Evolutionary conservation across 35 echinoderm and acorn worm species (phyloP), one percentile per base, ranked within the genome.

Genomic region (Holothuria glaberrima): DNA sequence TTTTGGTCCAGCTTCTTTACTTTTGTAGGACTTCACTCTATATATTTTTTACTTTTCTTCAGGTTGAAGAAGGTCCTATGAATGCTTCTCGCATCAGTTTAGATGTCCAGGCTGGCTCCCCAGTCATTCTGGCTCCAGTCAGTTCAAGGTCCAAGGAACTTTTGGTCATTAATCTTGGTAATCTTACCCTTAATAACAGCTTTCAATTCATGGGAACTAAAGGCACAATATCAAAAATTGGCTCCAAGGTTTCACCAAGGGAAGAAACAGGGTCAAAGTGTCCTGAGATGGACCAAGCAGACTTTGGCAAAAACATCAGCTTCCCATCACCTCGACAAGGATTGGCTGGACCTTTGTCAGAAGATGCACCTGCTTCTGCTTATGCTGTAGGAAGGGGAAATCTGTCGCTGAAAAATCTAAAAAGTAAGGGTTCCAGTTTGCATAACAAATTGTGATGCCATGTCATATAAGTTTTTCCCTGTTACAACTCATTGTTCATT

Each of bases 101-200:
- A 9, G 91, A 98, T 33, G 91, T 98, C n/a, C 76, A 94, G 62
- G 96, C 96, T 30, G 96, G 93, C 20, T 98, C 96, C 19, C 96
- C 96, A n/a, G 96, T 98, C 81, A 90, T 94, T 4, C 82, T 98
- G 21, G 91, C 91, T 30, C 96, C 96, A 9, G 84, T 94, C 73
- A 93, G 93, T 83, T 98, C 96, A 31, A 84, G 89, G 30, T 94
- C 93, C 41, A 88, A 93, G 30, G 93, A 94, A 46, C 81, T 94
- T 2, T 67, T 98, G 0, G 96, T 98, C 36, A 90, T 94, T 72
- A 98, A 98, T 58, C 96, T 98, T 20, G 96, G 96, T 19, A 90
- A 93, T 71, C 88, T 98, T 12, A 98, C 96, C 22, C 79, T 98
- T 12, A 92, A 78, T 48, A 98, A 98, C 58, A 57, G 92, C 67